Evolutionary conservation across 2,113 vertebrate species (phyloP), one percentile per base, ranked within the genome.

Genomic region (Microtus ochrogaster): DNA sequence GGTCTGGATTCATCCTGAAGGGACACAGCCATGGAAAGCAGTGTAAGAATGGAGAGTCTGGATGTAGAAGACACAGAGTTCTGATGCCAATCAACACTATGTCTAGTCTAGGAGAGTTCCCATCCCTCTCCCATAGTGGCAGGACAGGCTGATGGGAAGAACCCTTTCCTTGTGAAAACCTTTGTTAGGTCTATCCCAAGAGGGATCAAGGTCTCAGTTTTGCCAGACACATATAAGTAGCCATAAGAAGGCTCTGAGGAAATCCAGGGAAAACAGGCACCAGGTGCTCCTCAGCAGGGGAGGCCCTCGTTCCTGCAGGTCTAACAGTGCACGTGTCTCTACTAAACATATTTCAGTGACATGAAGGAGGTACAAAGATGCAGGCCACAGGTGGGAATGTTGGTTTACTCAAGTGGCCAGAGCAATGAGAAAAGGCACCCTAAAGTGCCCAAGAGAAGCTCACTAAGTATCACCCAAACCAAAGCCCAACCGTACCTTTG

Each of bases 401-500:
- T 7, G 2, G 21, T 14, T 52, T 4, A 0, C 11, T 52, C 33
- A 26, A 39, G 41, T 0, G 11, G 36, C 83, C 77, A 82, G 26
- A 39, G 33, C 44, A 28, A 13, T 21, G 0, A 68, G 65, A 24
- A 72, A 26, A 74, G 33, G 41, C 4, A 4, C 28, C 55, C 89
- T 14, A 2, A 5, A 28, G 6, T 74, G 11, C 39, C 49, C 10
- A 5, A 2, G 24, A 26, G 58, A 8, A 28, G 24, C 44, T 8
- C 7, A 13, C 49, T 4, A 5, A 9, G 41, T 5, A 1, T 0
- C 44, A 10, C 9, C 16, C 1, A 13, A 68, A 22, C 36, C 0
- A 52, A 26, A 41, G 44, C 39, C 47, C 21, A 2, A 14, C 0
- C 33, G 61, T 98, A 99, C 99, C 99, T 99, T 99, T 99, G 95